These are phyloP conservation scores for Enteromius unitaeniatus DNA, from an alignment of 2,797 vertebrate genomes.

Conservation along the genomic window DNA sequence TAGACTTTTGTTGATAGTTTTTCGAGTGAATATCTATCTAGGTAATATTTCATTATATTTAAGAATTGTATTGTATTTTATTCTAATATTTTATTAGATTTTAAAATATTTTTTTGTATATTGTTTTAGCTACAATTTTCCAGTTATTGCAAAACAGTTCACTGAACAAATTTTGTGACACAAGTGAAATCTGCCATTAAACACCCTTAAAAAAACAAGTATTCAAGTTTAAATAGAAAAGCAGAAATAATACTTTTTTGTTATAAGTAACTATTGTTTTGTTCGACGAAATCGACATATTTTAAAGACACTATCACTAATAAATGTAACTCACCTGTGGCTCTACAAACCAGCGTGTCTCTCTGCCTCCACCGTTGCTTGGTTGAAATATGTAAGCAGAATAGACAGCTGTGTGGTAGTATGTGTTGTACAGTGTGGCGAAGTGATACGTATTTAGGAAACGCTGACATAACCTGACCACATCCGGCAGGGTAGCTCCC, in stretches of 20 bases:
- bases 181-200: background rate
- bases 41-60: too few species aligned
- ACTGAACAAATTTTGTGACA: background rate
- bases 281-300: background rate
- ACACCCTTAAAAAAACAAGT: background rate
- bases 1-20: too few species aligned
- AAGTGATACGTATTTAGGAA: conserved; percentile 79
- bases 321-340: conserved; percentile 72
- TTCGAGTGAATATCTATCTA: too few species aligned
- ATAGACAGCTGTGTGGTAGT: conserved; percentile 75
- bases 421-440: conserved; percentile 78
- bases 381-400: conserved; percentile 76
- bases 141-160: background rate
- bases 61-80: background rate
- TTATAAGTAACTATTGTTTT: background rate
- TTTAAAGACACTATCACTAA: background rate
- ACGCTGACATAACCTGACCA: conserved; percentile 72
- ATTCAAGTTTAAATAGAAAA: background rate
- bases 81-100: background rate
- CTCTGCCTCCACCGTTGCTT: conserved; percentile 76
- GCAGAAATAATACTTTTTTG: too few species aligned
- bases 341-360: conserved; percentile 79
- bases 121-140: background rate
- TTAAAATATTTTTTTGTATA: background rate
- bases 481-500: conserved; percentile 61